Conservation (phyloP, 2,888 invertebrate genomes). For the Byasa hedistus region DNA sequence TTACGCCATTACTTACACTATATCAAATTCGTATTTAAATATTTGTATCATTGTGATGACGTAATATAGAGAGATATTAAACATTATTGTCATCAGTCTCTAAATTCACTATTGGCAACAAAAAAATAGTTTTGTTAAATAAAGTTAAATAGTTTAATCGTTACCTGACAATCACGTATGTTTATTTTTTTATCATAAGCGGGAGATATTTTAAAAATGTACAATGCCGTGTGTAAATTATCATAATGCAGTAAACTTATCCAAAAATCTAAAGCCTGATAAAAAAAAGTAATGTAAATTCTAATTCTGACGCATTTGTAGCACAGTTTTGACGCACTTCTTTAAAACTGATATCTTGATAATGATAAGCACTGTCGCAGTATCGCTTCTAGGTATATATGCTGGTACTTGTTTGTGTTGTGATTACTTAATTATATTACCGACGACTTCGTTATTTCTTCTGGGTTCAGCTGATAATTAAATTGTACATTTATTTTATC, state of each 20-base stretch:
- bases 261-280: slow-evolving; percentile 39
- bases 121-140: too few species aligned
- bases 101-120: too few species aligned
- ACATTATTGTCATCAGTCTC: too few species aligned
- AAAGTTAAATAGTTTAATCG: too few species aligned
- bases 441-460: too few species aligned
- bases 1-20: too few species aligned
- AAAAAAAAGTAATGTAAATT: slow-evolving; percentile 39
- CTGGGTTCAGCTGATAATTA: too few species aligned
- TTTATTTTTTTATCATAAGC: background rate
- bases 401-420: slow-evolving; percentile 8
- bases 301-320: slow-evolving; percentile 53
- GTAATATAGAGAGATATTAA: too few species aligned
- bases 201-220: slow-evolving; percentile 2
- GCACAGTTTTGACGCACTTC: slow-evolving; percentile 56
- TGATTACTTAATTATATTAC: background rate
- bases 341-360: slow-evolving; percentile 49
- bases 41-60: too few species aligned
- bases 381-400: slow-evolving; percentile 11
- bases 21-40: too few species aligned
- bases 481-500: too few species aligned
- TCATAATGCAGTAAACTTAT: slow-evolving; percentile 32
- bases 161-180: too few species aligned
- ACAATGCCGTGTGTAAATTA: slow-evolving; percentile 15
- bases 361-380: slow-evolving; percentile 40